Base-by-base conservation (phyloP, 2,797 vertebrate genomes). In the Hypotaenidia philippensis region DNA sequence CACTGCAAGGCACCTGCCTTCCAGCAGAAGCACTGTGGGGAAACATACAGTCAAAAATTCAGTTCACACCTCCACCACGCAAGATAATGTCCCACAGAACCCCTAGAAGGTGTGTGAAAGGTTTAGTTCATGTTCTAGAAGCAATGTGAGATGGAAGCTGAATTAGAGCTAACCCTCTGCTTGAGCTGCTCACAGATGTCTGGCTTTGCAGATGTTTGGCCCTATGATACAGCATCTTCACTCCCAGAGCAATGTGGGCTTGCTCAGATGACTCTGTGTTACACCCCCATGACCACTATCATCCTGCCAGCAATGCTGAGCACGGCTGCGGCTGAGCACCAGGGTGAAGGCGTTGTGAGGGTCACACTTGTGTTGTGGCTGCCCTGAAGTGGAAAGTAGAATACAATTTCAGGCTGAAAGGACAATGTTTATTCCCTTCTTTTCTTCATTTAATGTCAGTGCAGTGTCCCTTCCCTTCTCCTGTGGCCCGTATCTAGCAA, bases 281-380 rank as follows among this genome's bases (percentile, higher is more conserved):
- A 36, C 26, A 31, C 41, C 36, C 10, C 25, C 1, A 0, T 5
- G 16, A 6, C 64, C 34, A 6, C 25, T 14, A 6, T 38, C 32
- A 29, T 13, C 45, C 57, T 61, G 65, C 36, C 57, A 7, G 38
- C 12, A 13, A 6, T 1, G 1, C 45, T 32, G 44, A 56, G 36
- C 1, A 0, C 0, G 1, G 56, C 52, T 38, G 14, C 53, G 44
- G 38, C 20, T n/a, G 23, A 57, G 45, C 38, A 61, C 34, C 25
- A 4, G 8, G 0, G 0, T 14, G 27, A 63, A 15, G 2, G 9
- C n/a, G 5, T 11, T n/a, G 2, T 10, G 31, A 52, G 29, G 8
- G 20, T 16, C 68, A n/a, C 9, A 0, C 32, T 59, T 69, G 17
- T 32, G 6, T 40, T n/a, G 36, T n/a, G 66, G 8, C 2, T 64